phyloP scores from a whole-genome alignment of 2,888 invertebrate species.

The Volucella inflata region DNA sequence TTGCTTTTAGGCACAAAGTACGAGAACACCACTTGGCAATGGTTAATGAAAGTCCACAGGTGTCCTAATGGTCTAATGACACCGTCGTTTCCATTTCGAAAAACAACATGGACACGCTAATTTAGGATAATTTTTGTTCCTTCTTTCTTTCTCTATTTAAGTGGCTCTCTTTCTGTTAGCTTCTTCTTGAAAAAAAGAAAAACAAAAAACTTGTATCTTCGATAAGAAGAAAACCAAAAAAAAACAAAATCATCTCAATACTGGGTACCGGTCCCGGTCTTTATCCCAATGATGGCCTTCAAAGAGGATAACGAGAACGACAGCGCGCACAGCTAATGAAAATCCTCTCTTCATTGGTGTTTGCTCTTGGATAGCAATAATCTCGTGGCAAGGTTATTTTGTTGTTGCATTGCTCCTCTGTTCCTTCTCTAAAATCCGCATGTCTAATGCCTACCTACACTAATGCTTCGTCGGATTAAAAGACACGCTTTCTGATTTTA shows the following conservation, averaged over 20 bases:
- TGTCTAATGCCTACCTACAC: slow-evolving; percentile 63
- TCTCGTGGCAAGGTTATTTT: slow-evolving; percentile 67
- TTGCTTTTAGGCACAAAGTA: slow-evolving; percentile 26
- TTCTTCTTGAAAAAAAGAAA: slow-evolving; percentile 11
- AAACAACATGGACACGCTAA: slow-evolving; percentile 64
- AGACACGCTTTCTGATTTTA: slow-evolving; percentile 72
- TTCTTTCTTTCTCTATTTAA: background rate
- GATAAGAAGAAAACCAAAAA: slow-evolving; percentile 51
- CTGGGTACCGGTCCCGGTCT: too few relatives aligned
- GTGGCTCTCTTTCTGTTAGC: background rate
- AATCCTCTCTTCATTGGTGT: slow-evolving; percentile 60
- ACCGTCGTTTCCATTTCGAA: slow-evolving; percentile 36
- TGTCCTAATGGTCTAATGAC: slow-evolving; percentile 57
- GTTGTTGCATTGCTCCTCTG: slow-evolving; percentile 31
- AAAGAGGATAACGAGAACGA: slow-evolving; percentile 54
- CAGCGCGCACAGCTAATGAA: slow-evolving; percentile 55
- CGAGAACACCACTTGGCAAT: slow-evolving; percentile 21
- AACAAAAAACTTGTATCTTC: slow-evolving; percentile 27
- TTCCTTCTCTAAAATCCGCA: slow-evolving; percentile 47
- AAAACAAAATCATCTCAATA: background rate
- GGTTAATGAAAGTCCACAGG: slow-evolving; percentile 56
- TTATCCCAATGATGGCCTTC: slow-evolving; percentile 41
- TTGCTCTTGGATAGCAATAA: slow-evolving; percentile 55
- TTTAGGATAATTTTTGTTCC: slow-evolving; percentile 44
- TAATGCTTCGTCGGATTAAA: slow-evolving; percentile 69